phyloP scores from a whole-genome alignment of 2,113 vertebrate genomes.

The Gobio gobio region DNA sequence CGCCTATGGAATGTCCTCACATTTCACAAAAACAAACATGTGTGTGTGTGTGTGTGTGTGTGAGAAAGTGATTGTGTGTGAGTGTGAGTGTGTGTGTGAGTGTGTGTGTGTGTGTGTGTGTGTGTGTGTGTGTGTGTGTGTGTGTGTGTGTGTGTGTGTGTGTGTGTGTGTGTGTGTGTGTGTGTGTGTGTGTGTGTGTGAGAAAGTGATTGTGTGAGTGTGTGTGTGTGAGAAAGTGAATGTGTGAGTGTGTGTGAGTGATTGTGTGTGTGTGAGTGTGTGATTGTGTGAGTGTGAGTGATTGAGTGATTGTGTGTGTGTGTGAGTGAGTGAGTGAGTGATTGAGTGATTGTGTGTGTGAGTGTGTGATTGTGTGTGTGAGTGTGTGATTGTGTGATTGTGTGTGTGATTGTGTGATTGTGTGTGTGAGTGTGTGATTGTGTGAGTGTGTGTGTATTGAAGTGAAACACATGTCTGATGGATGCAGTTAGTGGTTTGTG shows the following conservation, averaged over 20 bases:
- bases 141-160: not conserved
- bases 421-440: not conserved
- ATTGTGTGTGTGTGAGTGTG: not conserved
- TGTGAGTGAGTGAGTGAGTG: no score
- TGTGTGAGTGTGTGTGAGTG: not conserved
- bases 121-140: not conserved
- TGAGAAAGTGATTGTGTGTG: no score
- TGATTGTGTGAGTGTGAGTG: not conserved
- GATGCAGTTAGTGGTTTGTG: slow-evolving; percentile 21
- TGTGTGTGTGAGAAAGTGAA: not conserved
- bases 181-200: no score
- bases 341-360: not conserved
- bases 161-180: not conserved
- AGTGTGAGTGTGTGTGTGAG: not conserved
- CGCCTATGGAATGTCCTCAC: no score
- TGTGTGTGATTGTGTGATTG: not conserved
- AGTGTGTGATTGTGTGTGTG: no score
- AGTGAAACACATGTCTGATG: not conserved
- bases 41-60: not conserved
- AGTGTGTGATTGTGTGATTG: no score
- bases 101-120: not conserved
- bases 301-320: not conserved
- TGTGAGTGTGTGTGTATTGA: not conserved
- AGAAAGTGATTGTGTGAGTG: not conserved
- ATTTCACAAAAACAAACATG: no score